Base-by-base conservation (phyloP, 2,113 vertebrate species). In the Peucedramus taeniatus region DNA sequence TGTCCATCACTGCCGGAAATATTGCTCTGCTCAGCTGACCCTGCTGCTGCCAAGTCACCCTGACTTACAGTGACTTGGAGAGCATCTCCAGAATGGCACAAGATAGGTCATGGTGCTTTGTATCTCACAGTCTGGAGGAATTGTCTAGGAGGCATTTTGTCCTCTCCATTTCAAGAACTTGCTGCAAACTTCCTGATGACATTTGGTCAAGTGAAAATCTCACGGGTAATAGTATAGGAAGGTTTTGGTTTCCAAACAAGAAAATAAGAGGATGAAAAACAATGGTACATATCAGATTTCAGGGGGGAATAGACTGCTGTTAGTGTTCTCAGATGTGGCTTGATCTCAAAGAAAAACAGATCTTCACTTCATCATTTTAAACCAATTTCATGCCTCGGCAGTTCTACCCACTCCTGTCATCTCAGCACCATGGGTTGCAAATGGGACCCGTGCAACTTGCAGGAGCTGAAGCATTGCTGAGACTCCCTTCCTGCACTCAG, bases 381-480 rank as follows among this genome's bases (percentile, higher is more conserved):
- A 98, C 71, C 97, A 98, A 98, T 98, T 98, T 98, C 97, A 97
- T 95, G 97, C 97, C 94, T 97, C 80, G 6, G 83, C 91, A 57
- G 60, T 74, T 98, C 77, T 97, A 54, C 79, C 78, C 45, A 17
- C 65, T 97, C 93, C 90, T 96, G 94, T 97, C 91, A 59, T 95
- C 79, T 91, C 83, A 63, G 83, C 86, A 78, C 89, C 88, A 59
- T 4, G 78, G 96, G 95, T 95, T 93, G 44, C 84, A 35, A 93
- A 74, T 83, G 71, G 90, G 80, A 88, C 84, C 80, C 5, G 1
- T n/a, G 82, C 78, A 72, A 24, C 83, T 69, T 37, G 76, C 83
- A 78, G 92, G 72, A 86, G 87, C 84, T 23, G 14, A 84, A 18
- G 42, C 69, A 11, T 80, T 86, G 57, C 74, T 57, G 95, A 33